phyloP scores from a whole-genome alignment of 2,113 vertebrate genomes.

The Trematocara nigrifrons region DNA sequence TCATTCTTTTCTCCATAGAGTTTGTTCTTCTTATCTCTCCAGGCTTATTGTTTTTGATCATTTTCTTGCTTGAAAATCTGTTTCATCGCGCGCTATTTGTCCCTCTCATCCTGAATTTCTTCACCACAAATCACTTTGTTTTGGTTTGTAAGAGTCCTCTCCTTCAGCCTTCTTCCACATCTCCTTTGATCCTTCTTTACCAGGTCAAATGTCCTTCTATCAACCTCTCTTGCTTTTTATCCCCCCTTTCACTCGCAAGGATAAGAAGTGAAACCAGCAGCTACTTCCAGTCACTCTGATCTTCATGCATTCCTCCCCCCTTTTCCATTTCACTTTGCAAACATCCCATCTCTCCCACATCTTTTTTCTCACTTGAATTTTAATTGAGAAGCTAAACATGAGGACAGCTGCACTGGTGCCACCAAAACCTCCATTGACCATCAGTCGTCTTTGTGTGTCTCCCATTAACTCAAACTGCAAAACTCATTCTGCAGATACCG shows the following conservation, averaged over 20 bases:
- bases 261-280: background rate
- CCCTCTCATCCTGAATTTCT: background rate
- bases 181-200: background rate
- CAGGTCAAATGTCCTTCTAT: background rate
- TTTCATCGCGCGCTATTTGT: background rate
- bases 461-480: conserved; percentile 18
- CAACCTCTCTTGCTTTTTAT: background rate
- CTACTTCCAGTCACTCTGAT: background rate
- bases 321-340: background rate
- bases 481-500: background rate
- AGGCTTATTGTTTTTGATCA: background rate
- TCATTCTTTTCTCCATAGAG: background rate
- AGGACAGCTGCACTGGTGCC: background rate
- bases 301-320: background rate
- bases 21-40: background rate
- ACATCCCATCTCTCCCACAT: background rate
- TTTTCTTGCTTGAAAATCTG: background rate
- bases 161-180: background rate
- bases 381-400: background rate
- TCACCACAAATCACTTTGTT: background rate
- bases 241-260: background rate
- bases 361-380: background rate
- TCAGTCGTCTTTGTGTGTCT: background rate
- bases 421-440: background rate
- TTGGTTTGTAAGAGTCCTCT: background rate